Evolutionary conservation across 2,797 vertebrate genomes (phyloP).

Genomic region (Alectoris magna): DNA sequence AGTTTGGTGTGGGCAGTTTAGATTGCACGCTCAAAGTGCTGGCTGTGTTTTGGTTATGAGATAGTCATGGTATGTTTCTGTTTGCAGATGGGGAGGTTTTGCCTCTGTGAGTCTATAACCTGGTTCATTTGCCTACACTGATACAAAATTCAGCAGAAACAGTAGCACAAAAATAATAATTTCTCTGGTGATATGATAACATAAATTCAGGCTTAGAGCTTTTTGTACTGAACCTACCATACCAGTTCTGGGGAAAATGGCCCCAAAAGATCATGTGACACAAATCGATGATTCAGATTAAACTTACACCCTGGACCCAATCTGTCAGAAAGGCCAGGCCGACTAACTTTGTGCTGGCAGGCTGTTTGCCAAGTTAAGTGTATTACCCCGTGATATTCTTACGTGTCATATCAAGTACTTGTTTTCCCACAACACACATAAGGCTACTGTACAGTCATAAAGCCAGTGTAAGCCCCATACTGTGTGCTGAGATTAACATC

Average conservation of each 20-base stretch:
- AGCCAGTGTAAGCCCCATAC: not conserved
- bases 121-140: not conserved
- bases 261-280: not conserved
- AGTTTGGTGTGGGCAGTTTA: not conserved
- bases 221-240: not conserved
- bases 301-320: not conserved
- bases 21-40: not conserved
- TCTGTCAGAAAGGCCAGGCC: not conserved
- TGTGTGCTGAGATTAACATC: not conserved
- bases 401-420: not conserved
- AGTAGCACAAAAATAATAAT: not conserved
- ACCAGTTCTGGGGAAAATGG: not conserved
- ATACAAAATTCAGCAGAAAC: not conserved
- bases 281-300: not conserved
- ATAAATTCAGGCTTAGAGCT: not conserved
- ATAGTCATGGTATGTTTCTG: not conserved
- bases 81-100: not conserved
- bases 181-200: accelerated
- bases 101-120: not conserved
- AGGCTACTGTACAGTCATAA: not conserved
- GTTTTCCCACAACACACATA: not conserved
- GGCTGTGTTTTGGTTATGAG: not conserved
- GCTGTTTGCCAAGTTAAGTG: not conserved
- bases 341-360: not conserved
- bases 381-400: not conserved